A percentile compares a stretch with the other conserved stretches of the same genome.
Conservation (phyloP, 2,797 vertebrate genomes). For the Muscicapa comitata region DNA sequence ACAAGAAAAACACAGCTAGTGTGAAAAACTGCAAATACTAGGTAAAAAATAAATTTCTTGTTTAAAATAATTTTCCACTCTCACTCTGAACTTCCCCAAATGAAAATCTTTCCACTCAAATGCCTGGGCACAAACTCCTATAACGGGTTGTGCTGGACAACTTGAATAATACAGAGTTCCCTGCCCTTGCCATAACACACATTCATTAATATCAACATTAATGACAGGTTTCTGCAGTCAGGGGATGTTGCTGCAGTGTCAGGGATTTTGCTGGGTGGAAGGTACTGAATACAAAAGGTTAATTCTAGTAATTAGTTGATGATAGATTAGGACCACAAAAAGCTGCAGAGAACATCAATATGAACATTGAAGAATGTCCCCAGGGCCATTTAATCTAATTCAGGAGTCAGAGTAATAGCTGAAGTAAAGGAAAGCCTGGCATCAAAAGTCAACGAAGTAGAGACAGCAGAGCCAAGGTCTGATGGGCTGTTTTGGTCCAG, state of each 20-base stretch:
- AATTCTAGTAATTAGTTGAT: constrained; percentile 60
- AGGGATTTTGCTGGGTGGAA: constrained; percentile 28
- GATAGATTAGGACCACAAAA: constrained; percentile 50
- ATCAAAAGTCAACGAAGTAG: constrained; percentile 27
- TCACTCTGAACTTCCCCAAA: not conserved
- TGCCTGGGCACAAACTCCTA: not conserved
- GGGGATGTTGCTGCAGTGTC: not conserved
- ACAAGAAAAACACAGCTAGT: not conserved
- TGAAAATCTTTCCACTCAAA: not conserved
- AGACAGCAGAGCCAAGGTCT: constrained; percentile 2
- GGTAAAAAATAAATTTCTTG: not conserved
- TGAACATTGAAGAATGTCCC: constrained; percentile 12
- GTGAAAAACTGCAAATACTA: not conserved
- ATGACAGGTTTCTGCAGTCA: not conserved
- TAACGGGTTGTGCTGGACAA: not conserved
- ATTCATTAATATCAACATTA: not conserved
- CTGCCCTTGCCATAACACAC: not conserved
- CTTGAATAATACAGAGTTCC: not conserved
- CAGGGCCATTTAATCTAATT: constrained; percentile 38
- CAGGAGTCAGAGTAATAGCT: constrained; percentile 13
- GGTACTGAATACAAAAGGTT: constrained; percentile 45
- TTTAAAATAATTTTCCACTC: not conserved
- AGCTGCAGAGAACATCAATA: constrained; percentile 41
- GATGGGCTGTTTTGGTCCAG: not conserved
- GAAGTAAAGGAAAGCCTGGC: constrained; percentile 34